Evolutionary conservation across 2,888 invertebrate genomes (phyloP), one percentile per base, ranked within the genome.

Genomic region (Corythucha ciliata): DNA sequence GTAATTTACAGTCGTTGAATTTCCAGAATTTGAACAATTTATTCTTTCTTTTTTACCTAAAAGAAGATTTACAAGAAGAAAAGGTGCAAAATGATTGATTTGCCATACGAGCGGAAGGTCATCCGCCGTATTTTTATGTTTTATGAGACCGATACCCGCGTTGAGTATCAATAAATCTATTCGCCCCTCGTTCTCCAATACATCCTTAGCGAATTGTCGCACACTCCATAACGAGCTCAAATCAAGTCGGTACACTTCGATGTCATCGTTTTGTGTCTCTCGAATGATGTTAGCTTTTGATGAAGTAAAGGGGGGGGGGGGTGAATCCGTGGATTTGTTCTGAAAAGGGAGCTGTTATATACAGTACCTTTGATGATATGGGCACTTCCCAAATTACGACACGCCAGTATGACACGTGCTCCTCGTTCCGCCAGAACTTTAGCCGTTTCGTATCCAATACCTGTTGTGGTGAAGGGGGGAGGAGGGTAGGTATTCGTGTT

Each of bases 181-280:
- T 27, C 44, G 34, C 6, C 45, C 37, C 37, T 51, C 51, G 20
- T 37, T 45, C 34, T 51, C 51, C 2, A 20, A 27, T 7, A 51
- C 18, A 14, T 51, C 51, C 16, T 51, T 51, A 4, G 18, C 51
- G 27, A 51, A 51, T 27, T 51, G 51, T 26, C 25, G 36, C 2
- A 51, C 29, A 39, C 51, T 51, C 51, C 51, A 51, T n/a, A 51
- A 37, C 14, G 51, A 51, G 25, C 45, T 51, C 29, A 51, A 45
- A 45, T 51, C 51, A 27, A 51, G 22, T 24, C 51, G 25, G 36
- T 51, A 45, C 20, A 51, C 51, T 7, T 44, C 44, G 39, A 51
- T 26, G 27, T 51, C 51, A 25, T 51, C 51, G 29, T 51, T 51
- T 14, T 34, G 29, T 12, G 51, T 45, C n/a, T 33, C 18, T 4